Base-by-base conservation (phyloP, 23 tunicate genomes). In the Aplidium turbinatum region DNA sequence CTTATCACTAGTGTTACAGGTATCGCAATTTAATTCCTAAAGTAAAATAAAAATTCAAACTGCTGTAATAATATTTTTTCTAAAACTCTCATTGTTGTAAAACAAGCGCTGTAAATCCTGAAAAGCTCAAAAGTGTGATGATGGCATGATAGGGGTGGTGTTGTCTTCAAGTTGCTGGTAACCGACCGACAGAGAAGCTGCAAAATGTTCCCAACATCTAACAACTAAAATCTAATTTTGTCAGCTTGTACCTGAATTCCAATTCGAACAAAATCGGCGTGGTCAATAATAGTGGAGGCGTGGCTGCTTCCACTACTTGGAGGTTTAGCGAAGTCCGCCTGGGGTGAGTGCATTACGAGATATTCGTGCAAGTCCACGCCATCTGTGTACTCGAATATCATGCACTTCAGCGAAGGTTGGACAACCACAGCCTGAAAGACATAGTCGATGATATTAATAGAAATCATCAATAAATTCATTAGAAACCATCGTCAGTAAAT, bases 211-310 rank as follows among this genome's bases (percentile, higher is more conserved):
- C n/a, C n/a, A n/a, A n/a, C n/a, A n/a, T n/a, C n/a, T n/a, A n/a
- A n/a, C n/a, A n/a, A n/a, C n/a, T n/a, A n/a, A n/a, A n/a, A n/a
- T n/a, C n/a, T n/a, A n/a, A n/a, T n/a, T n/a, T n/a, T n/a, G n/a
- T n/a, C n/a, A n/a, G n/a, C n/a, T n/a, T n/a, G n/a, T 38, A 88
- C 96, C 64, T 91, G 97, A 1, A 75, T 82, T 26, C 83, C 90
- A 91, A 91, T 91, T 30, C 82, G 73, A 6, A 84, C 50, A 47
- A 91, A 91, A 68, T 91, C 97, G 0, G 74, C 66, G 32, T 72
- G 79, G 33, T 91, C 97, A 7, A 91, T 52, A 65, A 54, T 27
- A 1, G 78, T 23, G 4, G 86, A 78, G 5, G 86, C 57, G 58
- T 84, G 91, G 46, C 97, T 91, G 86, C 86, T 91, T 0, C 57